Evolutionary conservation across 2,888 invertebrate genomes (phyloP).

Genomic region (Crossocerus cetratus): DNA sequence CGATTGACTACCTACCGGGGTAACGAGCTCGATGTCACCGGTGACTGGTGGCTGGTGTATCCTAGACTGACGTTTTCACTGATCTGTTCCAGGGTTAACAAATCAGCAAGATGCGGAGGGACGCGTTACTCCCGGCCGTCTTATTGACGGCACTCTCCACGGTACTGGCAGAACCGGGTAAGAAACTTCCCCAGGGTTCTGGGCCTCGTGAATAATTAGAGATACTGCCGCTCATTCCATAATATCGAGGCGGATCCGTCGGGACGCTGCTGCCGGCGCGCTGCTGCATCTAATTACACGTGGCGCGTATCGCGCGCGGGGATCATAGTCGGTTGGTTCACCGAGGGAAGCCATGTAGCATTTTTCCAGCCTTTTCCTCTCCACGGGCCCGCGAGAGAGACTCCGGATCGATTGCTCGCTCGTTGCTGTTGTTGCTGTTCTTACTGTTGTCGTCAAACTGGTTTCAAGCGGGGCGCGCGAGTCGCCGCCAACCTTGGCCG

Average conservation of each 20-base stretch:
- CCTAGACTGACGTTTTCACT: too few relatives aligned
- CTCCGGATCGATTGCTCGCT: too few relatives aligned
- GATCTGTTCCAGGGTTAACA: constrained; percentile 44
- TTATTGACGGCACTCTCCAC: constrained; percentile 41
- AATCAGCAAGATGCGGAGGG: constrained; percentile 51
- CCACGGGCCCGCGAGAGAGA: constrained; percentile 14
- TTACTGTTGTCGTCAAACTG: constrained; percentile 70
- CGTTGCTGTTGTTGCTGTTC: constrained; percentile 55
- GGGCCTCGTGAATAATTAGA: too few relatives aligned
- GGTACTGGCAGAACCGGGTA: constrained; percentile 47
- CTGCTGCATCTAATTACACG: neutral
- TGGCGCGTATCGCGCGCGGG: neutral
- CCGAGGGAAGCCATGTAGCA: constrained; percentile 41
- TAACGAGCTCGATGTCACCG: too few relatives aligned
- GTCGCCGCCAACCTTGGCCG: constrained; percentile 2
- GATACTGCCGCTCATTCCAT: too few relatives aligned
- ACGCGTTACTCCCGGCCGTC: constrained; percentile 37
- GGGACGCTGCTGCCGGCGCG: neutral
- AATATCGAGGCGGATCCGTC: too few relatives aligned
- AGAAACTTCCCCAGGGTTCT: constrained; percentile 17
- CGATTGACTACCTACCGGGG: too few relatives aligned
- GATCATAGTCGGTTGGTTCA: neutral
- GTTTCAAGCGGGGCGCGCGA: constrained; percentile 51
- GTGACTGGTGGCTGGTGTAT: too few relatives aligned
- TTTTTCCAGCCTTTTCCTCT: constrained; percentile 39